These are phyloP conservation scores for Hephaestus fuliginosus DNA, from an alignment of 2,797 vertebrate genomes.

Conservation along the genomic window DNA sequence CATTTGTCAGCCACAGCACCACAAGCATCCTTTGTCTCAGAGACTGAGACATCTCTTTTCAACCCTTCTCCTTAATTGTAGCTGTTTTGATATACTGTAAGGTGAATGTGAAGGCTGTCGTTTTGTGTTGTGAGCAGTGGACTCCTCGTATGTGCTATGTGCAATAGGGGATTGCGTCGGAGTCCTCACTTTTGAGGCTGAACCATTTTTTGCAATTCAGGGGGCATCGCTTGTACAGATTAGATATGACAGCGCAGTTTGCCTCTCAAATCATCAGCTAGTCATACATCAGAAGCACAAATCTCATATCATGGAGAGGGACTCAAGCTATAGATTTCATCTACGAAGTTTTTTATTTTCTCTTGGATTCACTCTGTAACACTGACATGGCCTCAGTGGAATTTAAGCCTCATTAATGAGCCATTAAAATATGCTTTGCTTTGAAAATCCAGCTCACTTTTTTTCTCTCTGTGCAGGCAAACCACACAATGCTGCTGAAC, in stretches of 20 bases:
- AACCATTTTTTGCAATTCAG: too few relatives aligned
- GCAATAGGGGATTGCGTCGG: background rate
- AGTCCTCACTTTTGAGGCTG: background rate
- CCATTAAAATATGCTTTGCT: conserved; percentile 65
- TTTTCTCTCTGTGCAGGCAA: conserved; percentile 60
- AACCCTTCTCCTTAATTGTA: background rate
- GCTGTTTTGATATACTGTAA: conserved; percentile 18
- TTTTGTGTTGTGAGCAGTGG: conserved; percentile 12
- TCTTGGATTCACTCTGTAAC: conserved; percentile 58
- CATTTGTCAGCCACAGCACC: conserved; percentile 10
- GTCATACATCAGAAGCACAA: conserved; percentile 22
- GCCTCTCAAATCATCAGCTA: conserved; percentile 9
- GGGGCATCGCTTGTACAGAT: background rate
- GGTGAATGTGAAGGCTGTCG: conserved; percentile 21
- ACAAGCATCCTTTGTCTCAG: background rate
- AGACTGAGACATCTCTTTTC: background rate
- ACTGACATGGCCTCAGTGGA: conserved; percentile 58
- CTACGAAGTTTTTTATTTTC: conserved; percentile 53
- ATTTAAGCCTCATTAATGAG: conserved; percentile 67
- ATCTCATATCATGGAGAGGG: conserved; percentile 34
- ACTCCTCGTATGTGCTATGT: conserved; percentile 8
- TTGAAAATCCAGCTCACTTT: conserved; percentile 56
- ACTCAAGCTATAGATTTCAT: conserved; percentile 42
- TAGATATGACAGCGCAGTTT: background rate
- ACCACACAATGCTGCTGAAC: conserved; percentile 51